Base-by-base conservation (phyloP, 2,113 vertebrate genomes). In the Amia ocellicauda region DNA sequence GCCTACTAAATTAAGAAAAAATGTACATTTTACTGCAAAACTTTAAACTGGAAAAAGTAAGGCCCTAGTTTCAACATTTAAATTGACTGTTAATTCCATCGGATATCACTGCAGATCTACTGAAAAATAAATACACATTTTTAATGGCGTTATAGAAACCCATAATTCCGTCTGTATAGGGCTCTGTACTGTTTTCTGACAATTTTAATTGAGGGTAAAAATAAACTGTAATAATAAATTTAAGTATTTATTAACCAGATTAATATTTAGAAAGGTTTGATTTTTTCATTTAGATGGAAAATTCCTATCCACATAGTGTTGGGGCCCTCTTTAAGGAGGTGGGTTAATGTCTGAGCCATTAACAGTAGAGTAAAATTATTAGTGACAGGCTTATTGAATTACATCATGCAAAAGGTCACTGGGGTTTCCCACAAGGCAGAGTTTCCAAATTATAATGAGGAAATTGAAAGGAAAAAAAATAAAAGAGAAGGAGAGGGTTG, bases 351-450 rank as follows among this genome's bases (percentile, higher is more conserved):
- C 55, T 42, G 42, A 67, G 74, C 73, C 80, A 74, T 79, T 86
- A 83, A 82, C 77, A 85, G 14, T 60, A 83, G 78, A 79, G 77
- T 63, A 62, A 85, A 91, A 91, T 87, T 78, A 84, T 83, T 86
- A 71, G 75, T 87, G 85, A 91, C 85, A 83, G 56, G 78, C 72
- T 85, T 79, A 85, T 57, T 75, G 73, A 86, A 80, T 79, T 85
- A 83, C 84, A 72, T 87, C 80, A 85, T 77, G 78, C 36, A 81
- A 26, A 69, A 69, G 77, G 80, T 86, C 84, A 85, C 53, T 3
- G 61, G 71, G 79, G 75, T 74, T 82, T 81, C 76, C 69, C 74
- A 74, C 75, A 81, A 67, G 62, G 51, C 63, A 47, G 45, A 19
- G 45, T 47, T 47, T 47, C 45, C 14, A 17, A 47, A 70, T 63